phyloP scores from a whole-genome alignment of 2,888 invertebrate species.

The Branchellion lobata region DNA sequence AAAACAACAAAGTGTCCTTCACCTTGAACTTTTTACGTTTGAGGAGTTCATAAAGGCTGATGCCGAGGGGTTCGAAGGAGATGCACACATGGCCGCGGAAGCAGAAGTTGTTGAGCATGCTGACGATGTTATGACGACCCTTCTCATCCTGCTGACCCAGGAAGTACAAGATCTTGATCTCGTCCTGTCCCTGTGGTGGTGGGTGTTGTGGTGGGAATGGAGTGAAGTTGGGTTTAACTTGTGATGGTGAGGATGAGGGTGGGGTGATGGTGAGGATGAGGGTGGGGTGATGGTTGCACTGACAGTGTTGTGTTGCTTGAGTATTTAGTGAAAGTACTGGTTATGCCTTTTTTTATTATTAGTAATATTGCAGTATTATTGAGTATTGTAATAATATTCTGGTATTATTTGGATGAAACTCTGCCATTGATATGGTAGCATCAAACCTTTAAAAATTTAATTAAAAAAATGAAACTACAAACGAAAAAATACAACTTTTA shows the following conservation, averaged over 20 bases:
- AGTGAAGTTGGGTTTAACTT: neutral
- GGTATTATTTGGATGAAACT: no score
- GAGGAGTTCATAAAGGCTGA: conserved; percentile 91
- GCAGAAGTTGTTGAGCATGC: conserved; percentile 94
- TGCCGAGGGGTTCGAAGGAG: conserved; percentile 91
- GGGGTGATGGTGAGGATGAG: no score
- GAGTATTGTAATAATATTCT: no score
- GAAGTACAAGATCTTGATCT: conserved; percentile 88
- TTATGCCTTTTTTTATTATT: no score
- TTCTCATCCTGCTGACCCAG: conserved; percentile 85
- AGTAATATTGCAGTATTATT: no score
- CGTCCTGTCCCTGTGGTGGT: conserved; percentile 90
- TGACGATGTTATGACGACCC: conserved; percentile 84
- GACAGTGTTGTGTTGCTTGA: no score
- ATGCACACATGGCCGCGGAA: conserved; percentile 95
- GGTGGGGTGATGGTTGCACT: neutral
- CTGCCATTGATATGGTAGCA: no score
- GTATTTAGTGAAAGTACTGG: no score
- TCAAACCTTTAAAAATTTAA: no score
- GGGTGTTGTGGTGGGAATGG: conserved; percentile 71
- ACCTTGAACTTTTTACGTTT: conserved; percentile 85
- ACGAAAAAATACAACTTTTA: neutral
- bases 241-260: neutral
- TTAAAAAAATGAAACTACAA: neutral
- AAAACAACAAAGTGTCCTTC: no score